A percentile compares a stretch with the other conserved stretches of the same genome.
phyloP scores from a whole-genome alignment of 1,140 invertebrate species.

The Sweltsa coloradensis region DNA sequence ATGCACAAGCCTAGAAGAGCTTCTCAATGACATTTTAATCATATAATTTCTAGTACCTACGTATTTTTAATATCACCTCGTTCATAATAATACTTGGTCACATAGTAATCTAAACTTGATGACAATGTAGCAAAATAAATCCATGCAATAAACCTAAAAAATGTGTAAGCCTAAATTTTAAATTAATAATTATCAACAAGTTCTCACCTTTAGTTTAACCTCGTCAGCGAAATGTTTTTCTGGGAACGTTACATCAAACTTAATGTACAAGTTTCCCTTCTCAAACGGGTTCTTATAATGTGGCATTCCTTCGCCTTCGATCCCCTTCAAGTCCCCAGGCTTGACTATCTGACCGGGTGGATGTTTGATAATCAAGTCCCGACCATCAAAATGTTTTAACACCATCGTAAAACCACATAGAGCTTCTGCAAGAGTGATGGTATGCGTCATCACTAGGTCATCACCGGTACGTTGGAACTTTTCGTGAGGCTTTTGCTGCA shows the following conservation, averaged over 20 bases:
- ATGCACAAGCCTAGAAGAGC: no score
- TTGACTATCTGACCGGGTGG: slow-evolving; percentile 61
- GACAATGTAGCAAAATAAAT: neutral
- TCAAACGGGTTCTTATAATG: slow-evolving; percentile 67
- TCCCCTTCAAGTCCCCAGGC: slow-evolving; percentile 59
- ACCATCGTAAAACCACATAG: slow-evolving; percentile 80
- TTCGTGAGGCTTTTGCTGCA: slow-evolving; percentile 71
- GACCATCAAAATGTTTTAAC: slow-evolving; percentile 72
- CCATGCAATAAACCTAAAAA: neutral
- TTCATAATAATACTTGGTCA: no score
- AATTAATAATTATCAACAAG: neutral
- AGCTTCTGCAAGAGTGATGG: slow-evolving; percentile 71
- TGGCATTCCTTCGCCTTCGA: slow-evolving; percentile 86
- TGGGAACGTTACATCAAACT: slow-evolving; percentile 78
- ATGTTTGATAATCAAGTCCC: slow-evolving; percentile 59
- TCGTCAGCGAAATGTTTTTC: slow-evolving; percentile 62
- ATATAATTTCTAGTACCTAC: no score
- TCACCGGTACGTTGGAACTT: slow-evolving; percentile 59
- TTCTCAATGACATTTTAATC: no score
- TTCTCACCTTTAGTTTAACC: slow-evolving; percentile 42
- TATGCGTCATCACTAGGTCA: slow-evolving; percentile 63
- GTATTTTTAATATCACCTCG: no score
- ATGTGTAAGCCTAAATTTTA: neutral
- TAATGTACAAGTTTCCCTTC: slow-evolving; percentile 76
- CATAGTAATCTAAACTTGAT: neutral